Conservation (phyloP, 2,113 vertebrate genomes). For the Pseudorasbora parva region DNA sequence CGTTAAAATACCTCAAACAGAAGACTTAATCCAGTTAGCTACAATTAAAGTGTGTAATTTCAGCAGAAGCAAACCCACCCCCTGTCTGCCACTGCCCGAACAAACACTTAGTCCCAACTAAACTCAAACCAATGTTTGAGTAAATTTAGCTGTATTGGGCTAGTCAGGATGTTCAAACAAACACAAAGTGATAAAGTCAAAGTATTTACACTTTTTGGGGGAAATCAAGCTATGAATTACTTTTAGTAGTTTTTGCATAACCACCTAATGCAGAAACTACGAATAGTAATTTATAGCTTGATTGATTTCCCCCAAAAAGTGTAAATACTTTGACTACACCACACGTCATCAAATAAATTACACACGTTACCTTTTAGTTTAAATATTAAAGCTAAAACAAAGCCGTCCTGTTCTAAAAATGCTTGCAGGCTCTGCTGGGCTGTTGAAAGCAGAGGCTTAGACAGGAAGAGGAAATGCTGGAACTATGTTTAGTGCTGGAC, state of each 20-base stretch:
- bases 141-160: not conserved
- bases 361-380: not conserved
- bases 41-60: not conserved
- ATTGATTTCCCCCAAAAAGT: too few species aligned
- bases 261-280: too few species aligned
- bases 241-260: not conserved
- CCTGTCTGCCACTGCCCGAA: not conserved
- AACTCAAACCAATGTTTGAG: not conserved
- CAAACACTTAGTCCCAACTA: not conserved
- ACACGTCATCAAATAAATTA: not conserved
- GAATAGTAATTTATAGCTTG: too few species aligned
- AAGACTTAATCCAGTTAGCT: not conserved
- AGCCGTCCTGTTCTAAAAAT: not conserved
- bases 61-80: not conserved
- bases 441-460: not conserved
- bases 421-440: not conserved
- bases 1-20: not conserved
- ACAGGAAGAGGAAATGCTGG: conserved; percentile 18
- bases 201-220: not conserved
- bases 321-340: too few species aligned
- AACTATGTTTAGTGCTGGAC: not conserved
- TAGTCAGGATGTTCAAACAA: not conserved
- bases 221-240: not conserved
- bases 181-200: not conserved
- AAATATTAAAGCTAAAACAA: not conserved